Evolutionary conservation across 2,888 invertebrate genomes (phyloP).

Genomic region (Mantis religiosa): DNA sequence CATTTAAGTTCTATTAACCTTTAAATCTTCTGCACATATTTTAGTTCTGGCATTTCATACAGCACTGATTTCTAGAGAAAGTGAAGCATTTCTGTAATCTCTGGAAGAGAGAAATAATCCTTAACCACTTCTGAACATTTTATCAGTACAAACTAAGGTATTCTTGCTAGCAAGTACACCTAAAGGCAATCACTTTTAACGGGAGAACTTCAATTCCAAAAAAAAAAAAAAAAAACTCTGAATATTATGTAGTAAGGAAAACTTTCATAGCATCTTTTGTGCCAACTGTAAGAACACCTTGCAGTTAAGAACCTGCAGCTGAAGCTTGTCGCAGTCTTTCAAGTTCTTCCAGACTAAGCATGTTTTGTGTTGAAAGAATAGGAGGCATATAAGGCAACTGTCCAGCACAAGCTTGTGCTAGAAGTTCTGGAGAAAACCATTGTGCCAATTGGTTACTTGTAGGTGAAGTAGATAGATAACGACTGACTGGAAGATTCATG

Average conservation of each 20-base stretch:
- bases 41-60: background rate
- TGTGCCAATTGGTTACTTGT: slow-evolving; percentile 74
- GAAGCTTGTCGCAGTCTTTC: slow-evolving; percentile 75
- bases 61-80: background rate
- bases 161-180: too few relatives aligned
- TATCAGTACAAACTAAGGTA: too few relatives aligned
- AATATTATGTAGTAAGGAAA: background rate
- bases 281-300: background rate
- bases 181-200: background rate
- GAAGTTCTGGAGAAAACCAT: slow-evolving; percentile 81
- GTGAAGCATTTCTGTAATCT: background rate
- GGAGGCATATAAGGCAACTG: slow-evolving; percentile 66
- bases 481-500: background rate
- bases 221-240: too few relatives aligned
- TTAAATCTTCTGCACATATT: background rate
- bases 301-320: slow-evolving; percentile 49
- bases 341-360: slow-evolving; percentile 78
- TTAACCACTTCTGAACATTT: background rate
- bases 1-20: background rate
- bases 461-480: slow-evolving; percentile 49
- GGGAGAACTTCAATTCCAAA: background rate
- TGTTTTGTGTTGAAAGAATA: slow-evolving; percentile 63
- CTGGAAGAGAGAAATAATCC: background rate
- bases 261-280: background rate
- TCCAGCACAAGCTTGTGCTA: slow-evolving; percentile 77